A percentile compares a stretch with the other conserved stretches of the same genome.
Conservation (phyloP, 2,888 invertebrate species). For the Odontothrips loti region DNA sequence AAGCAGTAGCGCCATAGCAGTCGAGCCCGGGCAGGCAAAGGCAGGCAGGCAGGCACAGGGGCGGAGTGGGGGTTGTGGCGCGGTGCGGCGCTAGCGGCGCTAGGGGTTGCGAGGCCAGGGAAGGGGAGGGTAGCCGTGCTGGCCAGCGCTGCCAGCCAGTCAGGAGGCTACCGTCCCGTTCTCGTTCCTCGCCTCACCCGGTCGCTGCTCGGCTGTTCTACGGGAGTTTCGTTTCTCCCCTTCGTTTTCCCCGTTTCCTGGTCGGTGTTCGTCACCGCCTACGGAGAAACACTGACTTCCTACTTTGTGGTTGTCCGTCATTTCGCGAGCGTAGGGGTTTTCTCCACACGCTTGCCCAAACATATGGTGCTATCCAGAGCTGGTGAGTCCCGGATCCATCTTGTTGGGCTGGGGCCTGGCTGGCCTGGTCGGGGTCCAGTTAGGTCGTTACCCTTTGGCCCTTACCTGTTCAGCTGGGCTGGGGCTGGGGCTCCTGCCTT, state of each 20-base stretch:
- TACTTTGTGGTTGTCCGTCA: conserved; percentile 31
- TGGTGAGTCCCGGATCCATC: conserved; percentile 37
- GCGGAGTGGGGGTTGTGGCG: neutral
- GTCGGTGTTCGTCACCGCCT: conserved; percentile 30
- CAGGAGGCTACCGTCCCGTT: neutral
- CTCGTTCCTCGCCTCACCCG: neutral
- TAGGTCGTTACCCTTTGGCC: neutral
- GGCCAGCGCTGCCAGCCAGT: neutral
- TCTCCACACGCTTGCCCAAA: conserved; percentile 35
- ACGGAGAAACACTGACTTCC: conserved; percentile 31
- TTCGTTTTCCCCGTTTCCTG: conserved; percentile 18
- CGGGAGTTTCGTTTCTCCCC: neutral
- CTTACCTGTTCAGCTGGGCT: neutral
- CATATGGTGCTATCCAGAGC: conserved; percentile 43
- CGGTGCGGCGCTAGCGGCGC: neutral
- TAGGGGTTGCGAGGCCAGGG: neutral
- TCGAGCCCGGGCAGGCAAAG: conserved; percentile 24
- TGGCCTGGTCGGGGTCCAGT: no score
- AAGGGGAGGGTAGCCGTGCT: neutral
- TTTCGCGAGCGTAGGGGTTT: conserved; percentile 18
- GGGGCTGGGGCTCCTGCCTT: no score
- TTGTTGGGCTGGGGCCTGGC: neutral
- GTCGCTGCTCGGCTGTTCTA: neutral
- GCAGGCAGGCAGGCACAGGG: no score
- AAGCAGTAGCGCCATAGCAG: conserved; percentile 21